phyloP scores from a whole-genome alignment of 1,140 invertebrate genomes.

The Chrysomallon squamiferum region DNA sequence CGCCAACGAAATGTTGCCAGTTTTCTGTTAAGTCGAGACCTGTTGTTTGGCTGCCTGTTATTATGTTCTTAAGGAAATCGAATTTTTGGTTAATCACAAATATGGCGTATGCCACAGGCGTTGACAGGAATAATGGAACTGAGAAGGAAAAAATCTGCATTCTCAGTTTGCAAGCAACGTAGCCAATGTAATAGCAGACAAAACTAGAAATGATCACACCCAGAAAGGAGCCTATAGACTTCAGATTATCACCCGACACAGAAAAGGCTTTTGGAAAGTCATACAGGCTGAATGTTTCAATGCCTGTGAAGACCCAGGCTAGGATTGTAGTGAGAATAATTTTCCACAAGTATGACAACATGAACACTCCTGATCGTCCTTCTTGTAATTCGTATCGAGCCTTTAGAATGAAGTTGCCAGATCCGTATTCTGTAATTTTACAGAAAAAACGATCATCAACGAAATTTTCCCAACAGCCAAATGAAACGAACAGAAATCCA shows the following conservation, averaged over 20 bases:
- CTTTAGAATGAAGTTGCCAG: slow-evolving; percentile 10
- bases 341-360: slow-evolving; percentile 31
- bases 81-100: not conserved
- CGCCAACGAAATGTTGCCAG: not conserved
- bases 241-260: too few relatives aligned
- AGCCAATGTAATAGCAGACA: slow-evolving; percentile 38
- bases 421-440: too few relatives aligned
- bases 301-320: slow-evolving; percentile 20
- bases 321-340: slow-evolving; percentile 26
- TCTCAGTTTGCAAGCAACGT: slow-evolving; percentile 46
- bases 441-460: slow-evolving; percentile 68
- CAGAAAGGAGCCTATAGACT: too few relatives aligned
- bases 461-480: slow-evolving; percentile 98
- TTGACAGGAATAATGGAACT: slow-evolving; percentile 37
- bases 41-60: too few relatives aligned
- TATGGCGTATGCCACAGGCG: slow-evolving; percentile 30
- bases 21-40: too few relatives aligned
- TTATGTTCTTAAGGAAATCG: too few relatives aligned
- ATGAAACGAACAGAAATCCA: slow-evolving; percentile 82
- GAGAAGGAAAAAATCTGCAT: slow-evolving; percentile 50
- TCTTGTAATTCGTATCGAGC: slow-evolving; percentile 22
- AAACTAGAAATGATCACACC: not conserved
- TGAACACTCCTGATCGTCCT: slow-evolving; percentile 21
- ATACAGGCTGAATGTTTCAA: not conserved
- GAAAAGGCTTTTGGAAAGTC: not conserved